Conservation (phyloP, 1,140 invertebrate species). For the Drosophila funebris region DNA sequence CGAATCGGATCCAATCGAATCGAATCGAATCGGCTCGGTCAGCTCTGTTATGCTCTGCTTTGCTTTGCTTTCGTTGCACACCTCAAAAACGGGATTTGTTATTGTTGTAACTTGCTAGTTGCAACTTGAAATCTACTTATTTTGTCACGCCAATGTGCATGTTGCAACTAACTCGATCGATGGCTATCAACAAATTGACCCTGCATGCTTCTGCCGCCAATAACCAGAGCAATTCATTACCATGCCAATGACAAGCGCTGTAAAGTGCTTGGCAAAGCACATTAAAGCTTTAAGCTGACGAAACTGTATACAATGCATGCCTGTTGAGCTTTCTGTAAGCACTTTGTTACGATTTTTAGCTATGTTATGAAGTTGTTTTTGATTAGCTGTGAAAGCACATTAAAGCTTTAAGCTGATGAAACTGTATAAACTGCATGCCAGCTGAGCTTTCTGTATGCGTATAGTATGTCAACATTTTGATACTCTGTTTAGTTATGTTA, state of each 20-base stretch:
- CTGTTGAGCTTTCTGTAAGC: neutral
- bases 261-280: neutral
- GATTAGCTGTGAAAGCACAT: neutral
- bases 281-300: neutral
- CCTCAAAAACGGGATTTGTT: neutral
- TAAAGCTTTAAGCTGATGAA: neutral
- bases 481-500: too few relatives aligned
- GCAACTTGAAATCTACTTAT: slow-evolving; percentile 16
- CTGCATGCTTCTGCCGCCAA: slow-evolving; percentile 24
- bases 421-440: neutral
- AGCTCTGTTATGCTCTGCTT: neutral
- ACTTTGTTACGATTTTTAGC: neutral
- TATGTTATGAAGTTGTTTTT: neutral
- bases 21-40: too few relatives aligned
- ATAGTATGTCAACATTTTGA: too few relatives aligned
- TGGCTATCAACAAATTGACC: slow-evolving; percentile 58
- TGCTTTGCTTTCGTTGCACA: neutral
- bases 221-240: slow-evolving; percentile 38
- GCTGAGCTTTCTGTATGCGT: too few relatives aligned
- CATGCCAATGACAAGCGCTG: neutral
- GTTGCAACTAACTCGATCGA: slow-evolving; percentile 37
- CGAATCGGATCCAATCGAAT: neutral
- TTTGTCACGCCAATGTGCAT: slow-evolving; percentile 59
- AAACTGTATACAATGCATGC: neutral
- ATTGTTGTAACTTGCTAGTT: slow-evolving; percentile 3